Conservation (phyloP, 2,888 invertebrate species). For the Opisthograptis luteolata region DNA sequence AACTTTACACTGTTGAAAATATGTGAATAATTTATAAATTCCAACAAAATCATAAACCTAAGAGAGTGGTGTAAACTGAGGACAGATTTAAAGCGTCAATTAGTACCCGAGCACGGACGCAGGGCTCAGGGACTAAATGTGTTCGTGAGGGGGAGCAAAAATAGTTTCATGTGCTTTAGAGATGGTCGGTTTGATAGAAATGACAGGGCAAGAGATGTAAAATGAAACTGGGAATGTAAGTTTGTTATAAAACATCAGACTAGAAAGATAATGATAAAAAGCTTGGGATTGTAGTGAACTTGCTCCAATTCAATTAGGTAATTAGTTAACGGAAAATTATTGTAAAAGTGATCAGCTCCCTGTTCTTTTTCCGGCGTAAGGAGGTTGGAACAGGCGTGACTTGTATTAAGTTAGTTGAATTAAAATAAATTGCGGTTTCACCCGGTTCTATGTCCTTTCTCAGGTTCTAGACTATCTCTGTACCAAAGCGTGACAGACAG, state of each 20-base stretch:
- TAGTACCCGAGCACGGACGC: constrained; percentile 64
- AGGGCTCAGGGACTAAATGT: constrained; percentile 72
- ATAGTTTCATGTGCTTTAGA: constrained; percentile 59
- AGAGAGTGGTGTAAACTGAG: constrained; percentile 54
- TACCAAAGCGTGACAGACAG: no score
- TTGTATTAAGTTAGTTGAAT: no score
- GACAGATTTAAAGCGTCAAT: constrained; percentile 79
- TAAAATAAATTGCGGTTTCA: no score
- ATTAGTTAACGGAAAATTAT: no score
- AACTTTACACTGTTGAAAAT: not conserved
- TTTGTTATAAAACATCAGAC: not conserved
- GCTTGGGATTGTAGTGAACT: no score
- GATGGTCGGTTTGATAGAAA: constrained; percentile 44
- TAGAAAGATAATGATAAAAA: no score
- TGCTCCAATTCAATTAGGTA: no score
- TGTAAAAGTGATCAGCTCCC: no score
- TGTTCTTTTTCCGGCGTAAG: no score
- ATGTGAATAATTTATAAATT: constrained; percentile 40
- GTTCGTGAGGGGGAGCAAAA: constrained; percentile 61
- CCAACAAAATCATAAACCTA: constrained; percentile 44
- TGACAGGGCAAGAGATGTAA: constrained; percentile 18
- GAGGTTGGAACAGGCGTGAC: no score
- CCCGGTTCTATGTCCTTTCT: no score
- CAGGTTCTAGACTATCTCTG: no score
- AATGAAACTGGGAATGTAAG: constrained; percentile 2